These are phyloP conservation scores for Orgyia antiqua DNA, from an alignment of 2,888 invertebrate genomes.

Conservation along the genomic window DNA sequence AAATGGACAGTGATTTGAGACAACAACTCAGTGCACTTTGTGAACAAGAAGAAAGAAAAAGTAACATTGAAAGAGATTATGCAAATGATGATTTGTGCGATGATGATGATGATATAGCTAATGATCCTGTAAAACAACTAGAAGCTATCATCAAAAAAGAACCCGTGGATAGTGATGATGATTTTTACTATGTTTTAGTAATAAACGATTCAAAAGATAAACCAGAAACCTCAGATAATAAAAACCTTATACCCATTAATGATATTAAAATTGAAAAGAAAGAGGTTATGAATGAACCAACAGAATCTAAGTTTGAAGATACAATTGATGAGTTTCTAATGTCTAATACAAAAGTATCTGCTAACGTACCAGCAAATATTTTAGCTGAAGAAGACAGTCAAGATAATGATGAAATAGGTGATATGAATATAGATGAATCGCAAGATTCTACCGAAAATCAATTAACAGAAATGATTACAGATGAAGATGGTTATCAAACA, in stretches of 20 bases:
- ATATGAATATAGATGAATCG: slow-evolving; percentile 43
- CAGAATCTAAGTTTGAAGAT: slow-evolving; percentile 38
- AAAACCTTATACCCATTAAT: not conserved
- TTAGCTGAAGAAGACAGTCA: slow-evolving; percentile 60
- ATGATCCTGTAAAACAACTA: slow-evolving; percentile 58
- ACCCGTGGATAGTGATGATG: slow-evolving; percentile 65
- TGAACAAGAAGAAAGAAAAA: slow-evolving; percentile 26
- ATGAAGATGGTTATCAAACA: slow-evolving; percentile 17
- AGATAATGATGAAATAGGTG: slow-evolving; percentile 32
- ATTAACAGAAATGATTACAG: slow-evolving; percentile 21
- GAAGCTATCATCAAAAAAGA: slow-evolving; percentile 61
- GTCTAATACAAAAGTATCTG: slow-evolving; percentile 50
- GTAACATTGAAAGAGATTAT: slow-evolving; percentile 8
- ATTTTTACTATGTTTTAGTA: slow-evolving; percentile 68
- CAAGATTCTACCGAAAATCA: slow-evolving; percentile 37
- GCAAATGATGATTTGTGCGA: slow-evolving; percentile 5
- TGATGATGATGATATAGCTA: slow-evolving; percentile 42
- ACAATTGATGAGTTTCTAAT: slow-evolving; percentile 57
- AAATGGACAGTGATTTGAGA: slow-evolving; percentile 63
- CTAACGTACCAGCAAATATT: slow-evolving; percentile 66
- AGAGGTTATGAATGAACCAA: slow-evolving; percentile 13
- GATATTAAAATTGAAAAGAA: slow-evolving; percentile 21
- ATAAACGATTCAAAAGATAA: slow-evolving; percentile 58
- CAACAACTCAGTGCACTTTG: slow-evolving; percentile 46
- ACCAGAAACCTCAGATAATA: slow-evolving; percentile 4